Conservation (phyloP, 1,140 invertebrate genomes). For the Polyergus mexicanus region DNA sequence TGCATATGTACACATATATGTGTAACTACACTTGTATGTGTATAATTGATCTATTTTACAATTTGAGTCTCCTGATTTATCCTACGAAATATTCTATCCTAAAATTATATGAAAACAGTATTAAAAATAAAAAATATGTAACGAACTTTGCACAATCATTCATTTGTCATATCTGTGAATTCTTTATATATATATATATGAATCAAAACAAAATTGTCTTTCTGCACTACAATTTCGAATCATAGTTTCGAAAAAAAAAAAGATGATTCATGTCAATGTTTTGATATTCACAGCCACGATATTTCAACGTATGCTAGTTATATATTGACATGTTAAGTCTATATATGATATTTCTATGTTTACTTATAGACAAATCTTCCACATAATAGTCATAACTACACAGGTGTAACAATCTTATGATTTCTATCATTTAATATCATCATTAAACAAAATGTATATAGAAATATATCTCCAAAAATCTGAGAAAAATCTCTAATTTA, state of each 20-base stretch:
- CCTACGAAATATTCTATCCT: constrained; percentile 62
- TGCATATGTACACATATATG: constrained; percentile 43
- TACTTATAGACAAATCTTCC: constrained; percentile 17
- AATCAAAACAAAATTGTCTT: constrained; percentile 39
- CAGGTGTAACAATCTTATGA: background rate
- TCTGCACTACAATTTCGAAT: background rate
- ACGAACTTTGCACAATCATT: constrained; percentile 49
- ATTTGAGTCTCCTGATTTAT: constrained; percentile 43
- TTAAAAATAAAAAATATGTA: constrained; percentile 77
- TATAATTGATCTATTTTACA: constrained; percentile 66
- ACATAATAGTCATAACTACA: constrained; percentile 60
- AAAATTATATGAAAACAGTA: constrained; percentile 70
- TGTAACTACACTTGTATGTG: constrained; percentile 45
- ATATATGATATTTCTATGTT: constrained; percentile 1
- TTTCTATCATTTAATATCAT: background rate
- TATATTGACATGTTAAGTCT: constrained; percentile 48
- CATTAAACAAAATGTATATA: background rate
- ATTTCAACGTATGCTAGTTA: constrained; percentile 60
- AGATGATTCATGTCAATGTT: background rate
- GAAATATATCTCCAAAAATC: constrained; percentile 28
- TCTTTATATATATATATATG: background rate
- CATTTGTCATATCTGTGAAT: constrained; percentile 26
- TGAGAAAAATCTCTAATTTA: background rate
- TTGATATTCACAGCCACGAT: constrained; percentile 68
- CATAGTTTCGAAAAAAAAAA: constrained; percentile 10